phyloP scores from a whole-genome alignment of 2,113 vertebrate species.

The Zeus faber region DNA sequence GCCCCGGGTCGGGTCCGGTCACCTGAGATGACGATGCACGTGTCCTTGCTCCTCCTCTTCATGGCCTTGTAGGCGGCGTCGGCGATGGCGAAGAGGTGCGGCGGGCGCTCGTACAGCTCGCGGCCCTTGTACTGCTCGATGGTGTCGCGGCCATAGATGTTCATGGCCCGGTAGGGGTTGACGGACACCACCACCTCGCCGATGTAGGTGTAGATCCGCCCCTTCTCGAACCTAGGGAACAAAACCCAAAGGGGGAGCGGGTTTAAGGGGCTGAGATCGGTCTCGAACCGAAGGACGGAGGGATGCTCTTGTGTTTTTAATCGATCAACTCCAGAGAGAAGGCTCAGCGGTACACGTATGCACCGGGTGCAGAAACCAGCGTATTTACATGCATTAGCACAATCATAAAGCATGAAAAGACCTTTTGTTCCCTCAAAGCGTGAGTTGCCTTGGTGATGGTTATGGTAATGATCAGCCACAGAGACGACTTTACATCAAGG shows the following conservation, averaged over 20 bases:
- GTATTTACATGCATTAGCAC: no score
- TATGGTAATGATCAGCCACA: no score
- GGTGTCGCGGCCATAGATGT: conserved; percentile 90
- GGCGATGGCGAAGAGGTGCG: conserved; percentile 94
- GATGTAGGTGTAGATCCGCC: conserved; percentile 92
- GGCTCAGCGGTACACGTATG: no score
- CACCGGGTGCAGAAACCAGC: no score
- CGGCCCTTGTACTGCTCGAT: conserved; percentile 93
- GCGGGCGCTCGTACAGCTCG: conserved; percentile 93
- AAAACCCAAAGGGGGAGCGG: neutral
- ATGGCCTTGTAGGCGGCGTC: conserved; percentile 98
- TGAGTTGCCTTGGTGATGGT: no score
- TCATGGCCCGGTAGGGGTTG: conserved; percentile 92
- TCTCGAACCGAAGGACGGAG: no score
- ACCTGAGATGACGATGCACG: conserved; percentile 98
- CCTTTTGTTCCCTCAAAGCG: no score
- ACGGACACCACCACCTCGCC: conserved; percentile 96
- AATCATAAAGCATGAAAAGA: no score
- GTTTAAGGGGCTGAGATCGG: no score
- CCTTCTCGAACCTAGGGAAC: conserved; percentile 89
- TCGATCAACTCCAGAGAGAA: no score
- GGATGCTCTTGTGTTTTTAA: no score
- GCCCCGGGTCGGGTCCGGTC: conserved; percentile 25
- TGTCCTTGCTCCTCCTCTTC: conserved; percentile 97
- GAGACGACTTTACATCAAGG: no score